A percentile compares a stretch with the other conserved stretches of the same genome.
phyloP scores from a whole-genome alignment of 2,797 vertebrate genomes.

The Perodicticus potto region DNA sequence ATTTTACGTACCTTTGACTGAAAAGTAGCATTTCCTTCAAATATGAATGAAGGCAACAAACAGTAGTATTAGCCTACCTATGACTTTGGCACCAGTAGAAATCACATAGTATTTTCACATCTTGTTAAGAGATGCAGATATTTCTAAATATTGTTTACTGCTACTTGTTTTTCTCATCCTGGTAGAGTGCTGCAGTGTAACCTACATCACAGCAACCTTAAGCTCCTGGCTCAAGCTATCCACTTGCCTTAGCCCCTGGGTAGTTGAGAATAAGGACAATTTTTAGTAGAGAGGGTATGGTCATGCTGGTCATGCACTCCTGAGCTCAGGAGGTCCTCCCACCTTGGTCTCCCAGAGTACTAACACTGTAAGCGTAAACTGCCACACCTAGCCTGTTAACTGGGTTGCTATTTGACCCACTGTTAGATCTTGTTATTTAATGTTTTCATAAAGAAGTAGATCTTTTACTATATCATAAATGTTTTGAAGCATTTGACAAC shows the following conservation, averaged over 20 bases:
- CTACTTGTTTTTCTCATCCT: not conserved
- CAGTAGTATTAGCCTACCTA: not conserved
- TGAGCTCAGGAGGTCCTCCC: no score
- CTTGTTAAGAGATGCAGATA: not conserved
- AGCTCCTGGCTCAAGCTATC: no score
- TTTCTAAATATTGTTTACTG: not conserved
- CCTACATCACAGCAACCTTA: no score
- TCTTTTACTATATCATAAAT: not conserved
- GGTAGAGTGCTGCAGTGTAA: no score
- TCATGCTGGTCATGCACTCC: no score
- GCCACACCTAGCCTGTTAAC: no score
- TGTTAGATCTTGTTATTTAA: conserved; percentile 24
- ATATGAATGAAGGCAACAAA: not conserved
- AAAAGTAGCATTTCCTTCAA: not conserved
- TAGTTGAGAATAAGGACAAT: no score
- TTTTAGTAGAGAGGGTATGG: no score
- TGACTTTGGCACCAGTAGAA: not conserved
- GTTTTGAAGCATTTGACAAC: conserved; percentile 17
- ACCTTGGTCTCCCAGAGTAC: no score
- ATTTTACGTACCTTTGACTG: not conserved
- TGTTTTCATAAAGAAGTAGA: not conserved
- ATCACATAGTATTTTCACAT: not conserved
- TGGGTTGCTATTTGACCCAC: not conserved
- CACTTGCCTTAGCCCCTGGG: no score
- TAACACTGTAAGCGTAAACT: no score